Evolutionary conservation across 2,113 vertebrate species (phyloP).

Genomic region (Myxocyprinus asiaticus): DNA sequence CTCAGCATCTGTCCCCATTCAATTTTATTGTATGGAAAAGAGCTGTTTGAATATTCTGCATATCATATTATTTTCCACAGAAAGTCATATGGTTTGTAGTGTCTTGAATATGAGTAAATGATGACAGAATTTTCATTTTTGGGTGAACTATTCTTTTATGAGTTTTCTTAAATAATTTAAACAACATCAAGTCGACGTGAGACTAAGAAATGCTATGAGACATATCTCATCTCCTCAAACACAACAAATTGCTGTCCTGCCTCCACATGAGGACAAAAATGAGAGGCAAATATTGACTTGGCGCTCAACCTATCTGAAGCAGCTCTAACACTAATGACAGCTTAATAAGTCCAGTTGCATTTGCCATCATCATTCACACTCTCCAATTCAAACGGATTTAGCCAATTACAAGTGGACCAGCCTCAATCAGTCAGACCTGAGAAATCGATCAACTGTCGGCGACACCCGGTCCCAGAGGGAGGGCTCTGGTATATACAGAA

Average conservation of each 20-base stretch:
- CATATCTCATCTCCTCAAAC: slow-evolving; percentile 7
- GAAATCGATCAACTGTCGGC: slow-evolving; percentile 41
- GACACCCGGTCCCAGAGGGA: background rate
- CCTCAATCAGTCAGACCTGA: slow-evolving; percentile 13
- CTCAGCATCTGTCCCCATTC: too few species aligned
- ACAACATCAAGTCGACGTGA: background rate
- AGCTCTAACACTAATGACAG: slow-evolving; percentile 25
- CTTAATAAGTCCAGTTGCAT: slow-evolving; percentile 35
- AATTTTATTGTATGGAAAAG: too few species aligned
- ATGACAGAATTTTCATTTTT: too few species aligned
- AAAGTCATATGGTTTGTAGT: too few species aligned
- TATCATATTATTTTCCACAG: too few species aligned
- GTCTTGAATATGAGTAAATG: too few species aligned
- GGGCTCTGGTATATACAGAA: slow-evolving; percentile 17
- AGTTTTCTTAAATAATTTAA: background rate
- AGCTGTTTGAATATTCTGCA: too few species aligned
- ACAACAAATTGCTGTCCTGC: background rate
- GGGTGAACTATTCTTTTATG: background rate
- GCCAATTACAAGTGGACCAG: slow-evolving; percentile 31
- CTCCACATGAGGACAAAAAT: slow-evolving; percentile 4
- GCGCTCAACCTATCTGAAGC: slow-evolving; percentile 9
- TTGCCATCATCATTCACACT: slow-evolving; percentile 36
- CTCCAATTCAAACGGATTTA: slow-evolving; percentile 35
- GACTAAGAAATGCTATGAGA: background rate
- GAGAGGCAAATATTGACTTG: slow-evolving; percentile 11